Evolutionary conservation across 2,113 vertebrate genomes (phyloP).

Genomic region (Oreochromis tanganicae): DNA sequence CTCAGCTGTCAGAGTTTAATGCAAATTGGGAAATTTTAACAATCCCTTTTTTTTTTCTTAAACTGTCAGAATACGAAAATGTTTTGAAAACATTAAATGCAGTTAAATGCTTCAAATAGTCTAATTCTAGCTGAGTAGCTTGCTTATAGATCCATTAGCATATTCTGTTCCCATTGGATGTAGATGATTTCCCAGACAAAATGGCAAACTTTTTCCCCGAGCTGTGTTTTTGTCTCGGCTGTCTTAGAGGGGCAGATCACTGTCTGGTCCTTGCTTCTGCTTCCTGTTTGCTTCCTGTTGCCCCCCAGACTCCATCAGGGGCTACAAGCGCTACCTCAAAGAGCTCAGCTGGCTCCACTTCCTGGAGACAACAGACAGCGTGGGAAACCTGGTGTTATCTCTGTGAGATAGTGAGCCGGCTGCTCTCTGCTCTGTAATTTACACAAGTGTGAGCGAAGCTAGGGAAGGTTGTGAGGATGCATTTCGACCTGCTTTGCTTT

Average conservation of each 20-base stretch:
- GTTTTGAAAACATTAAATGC: neutral
- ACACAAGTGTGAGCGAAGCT: neutral
- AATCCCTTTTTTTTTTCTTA: neutral
- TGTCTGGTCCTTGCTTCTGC: neutral
- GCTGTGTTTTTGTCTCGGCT: neutral
- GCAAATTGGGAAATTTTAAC: neutral
- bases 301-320: neutral
- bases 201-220: neutral
- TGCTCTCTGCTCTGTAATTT: neutral
- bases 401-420: neutral
- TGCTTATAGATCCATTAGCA: neutral
- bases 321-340: neutral
- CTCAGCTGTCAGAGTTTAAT: neutral
- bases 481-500: neutral
- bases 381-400: conserved; percentile 41
- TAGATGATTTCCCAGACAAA: neutral
- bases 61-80: neutral
- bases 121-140: accelerated
- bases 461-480: neutral
- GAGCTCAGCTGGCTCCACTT: neutral
- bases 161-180: neutral
- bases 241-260: neutral
- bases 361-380: neutral
- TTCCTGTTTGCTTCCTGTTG: conserved; percentile 46
- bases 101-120: neutral